Percentiles rank a stretch among this genome's conserved stretches.
phyloP scores from a whole-genome alignment of 2,113 vertebrate genomes.

The Xyrauchen texanus region DNA sequence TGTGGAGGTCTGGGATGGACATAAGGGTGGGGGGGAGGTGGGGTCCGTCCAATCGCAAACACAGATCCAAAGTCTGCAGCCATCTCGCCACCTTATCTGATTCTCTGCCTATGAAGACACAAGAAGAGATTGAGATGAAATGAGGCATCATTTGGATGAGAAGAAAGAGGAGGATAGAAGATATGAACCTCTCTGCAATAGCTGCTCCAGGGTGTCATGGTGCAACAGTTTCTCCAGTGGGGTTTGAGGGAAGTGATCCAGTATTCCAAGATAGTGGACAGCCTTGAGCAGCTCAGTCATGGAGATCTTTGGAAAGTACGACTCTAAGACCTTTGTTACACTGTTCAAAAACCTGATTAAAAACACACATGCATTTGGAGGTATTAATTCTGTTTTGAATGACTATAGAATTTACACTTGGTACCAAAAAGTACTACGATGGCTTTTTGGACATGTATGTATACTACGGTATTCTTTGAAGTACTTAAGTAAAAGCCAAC shows the following conservation, averaged over 20 bases:
- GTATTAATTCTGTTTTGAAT: too few relatives aligned
- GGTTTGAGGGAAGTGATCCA: conserved; percentile 78
- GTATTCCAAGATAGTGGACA: conserved; percentile 74
- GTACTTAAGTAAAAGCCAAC: too few relatives aligned
- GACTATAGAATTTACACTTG: too few relatives aligned
- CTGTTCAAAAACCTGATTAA: conserved; percentile 79
- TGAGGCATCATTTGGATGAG: not conserved
- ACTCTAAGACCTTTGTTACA: conserved; percentile 71
- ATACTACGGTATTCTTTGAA: too few relatives aligned
- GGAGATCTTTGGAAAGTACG: conserved; percentile 75
- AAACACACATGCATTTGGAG: not conserved
- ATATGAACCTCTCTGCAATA: conserved; percentile 68
- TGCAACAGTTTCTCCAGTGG: conserved; percentile 80
- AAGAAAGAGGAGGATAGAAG: not conserved
- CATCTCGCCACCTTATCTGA: conserved; percentile 53
- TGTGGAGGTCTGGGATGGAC: not conserved
- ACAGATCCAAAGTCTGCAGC: conserved; percentile 75
- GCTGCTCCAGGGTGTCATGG: conserved; percentile 64
- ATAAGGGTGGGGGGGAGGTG: conserved; percentile 51
- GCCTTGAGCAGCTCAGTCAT: conserved; percentile 70
- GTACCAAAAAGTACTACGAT: too few relatives aligned
- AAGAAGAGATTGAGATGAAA: not conserved
- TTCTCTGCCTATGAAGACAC: conserved; percentile 57
- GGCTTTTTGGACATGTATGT: too few relatives aligned
- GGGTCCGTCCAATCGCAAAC: conserved; percentile 80